Evolutionary conservation across 2,113 vertebrate genomes (phyloP), one percentile per base, ranked within the genome.

Genomic region (Suricata suricatta): DNA sequence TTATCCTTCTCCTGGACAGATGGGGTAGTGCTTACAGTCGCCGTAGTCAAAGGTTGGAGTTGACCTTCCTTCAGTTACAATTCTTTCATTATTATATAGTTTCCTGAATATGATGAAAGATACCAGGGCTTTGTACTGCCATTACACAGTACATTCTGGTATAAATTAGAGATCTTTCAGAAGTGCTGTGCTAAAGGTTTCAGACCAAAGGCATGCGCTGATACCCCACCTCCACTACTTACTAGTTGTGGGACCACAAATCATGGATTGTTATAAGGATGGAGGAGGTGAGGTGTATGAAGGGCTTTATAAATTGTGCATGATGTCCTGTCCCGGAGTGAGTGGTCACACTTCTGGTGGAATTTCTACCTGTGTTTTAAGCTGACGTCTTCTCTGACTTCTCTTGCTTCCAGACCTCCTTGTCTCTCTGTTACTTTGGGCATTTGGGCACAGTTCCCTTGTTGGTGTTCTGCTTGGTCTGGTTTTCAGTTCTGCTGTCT

Each of bases 281-380:
- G 9, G 7, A 4, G 15, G 52, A 64, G 41, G 10, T 17, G 4
- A 1, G 13, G 17, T 16, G 15, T 1, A 0, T 1, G 60, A 68
- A 76, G 44, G 5, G 17, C 50, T 77, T 91, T 8, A 1, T 64
- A 9, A 16, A 2, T 19, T 11, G 66, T 23, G 14, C 1, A 10
- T 1, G 10, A 23, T 12, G 8, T 44, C 8, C 1, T 7, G 13
- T 5, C 5, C 21, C 13, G 2, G 1, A 1, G 29, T 3, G 7
- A 33, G 47, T 38, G n/a, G 17, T 27, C 21, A 14, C 0, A 12
- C 38, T 16, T 63, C 2, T 0, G 0, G 3, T 21, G 15, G n/a
- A 12, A 3, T 68, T 17, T 69, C 31, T 33, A 5, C 74, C 31
- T 15, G 2, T 21, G 5, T 21, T 17, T 7, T 4, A 13, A 29